A percentile compares a stretch with the other conserved stretches of the same genome.
Conservation (phyloP, 2,797 vertebrate species). For the Selene dorsalis region DNA sequence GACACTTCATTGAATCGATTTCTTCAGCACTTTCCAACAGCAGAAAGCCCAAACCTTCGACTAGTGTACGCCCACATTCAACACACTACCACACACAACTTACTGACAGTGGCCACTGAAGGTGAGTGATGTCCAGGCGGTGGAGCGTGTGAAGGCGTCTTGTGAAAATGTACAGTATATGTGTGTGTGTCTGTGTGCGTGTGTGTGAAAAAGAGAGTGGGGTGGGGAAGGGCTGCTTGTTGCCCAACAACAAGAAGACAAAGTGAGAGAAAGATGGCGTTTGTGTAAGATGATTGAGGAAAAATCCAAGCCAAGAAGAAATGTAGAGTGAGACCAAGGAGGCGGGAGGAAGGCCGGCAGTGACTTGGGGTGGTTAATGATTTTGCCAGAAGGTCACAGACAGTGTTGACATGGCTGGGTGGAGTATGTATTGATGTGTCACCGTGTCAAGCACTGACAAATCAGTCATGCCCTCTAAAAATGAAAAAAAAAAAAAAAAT, state of each 20-base stretch:
- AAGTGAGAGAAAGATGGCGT: conserved; percentile 38
- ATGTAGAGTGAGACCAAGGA: conserved; percentile 43
- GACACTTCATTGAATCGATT: not conserved
- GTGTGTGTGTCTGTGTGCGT: conserved; percentile 22
- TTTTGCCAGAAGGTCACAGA: conserved; percentile 80
- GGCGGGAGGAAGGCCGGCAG: conserved; percentile 32
- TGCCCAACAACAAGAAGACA: conserved; percentile 30
- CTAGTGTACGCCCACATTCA: conserved; percentile 16
- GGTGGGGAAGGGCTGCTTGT: not conserved
- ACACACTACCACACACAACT: not conserved
- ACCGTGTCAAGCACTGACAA: conserved; percentile 67
- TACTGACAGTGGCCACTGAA: conserved; percentile 22
- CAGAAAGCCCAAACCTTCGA: no score
- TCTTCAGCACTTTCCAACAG: not conserved
- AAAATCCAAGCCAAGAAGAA: conserved; percentile 32
- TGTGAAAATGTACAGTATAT: conserved; percentile 36
- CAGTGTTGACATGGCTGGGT: conserved; percentile 68
- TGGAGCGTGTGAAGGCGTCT: conserved; percentile 44
- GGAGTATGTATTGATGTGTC: conserved; percentile 66
- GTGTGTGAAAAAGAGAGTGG: conserved; percentile 1
- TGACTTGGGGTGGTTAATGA: conserved; percentile 73
- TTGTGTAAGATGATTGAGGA: conserved; percentile 50
- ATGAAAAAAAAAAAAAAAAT: conserved; percentile 55
- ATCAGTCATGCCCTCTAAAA: conserved; percentile 64
- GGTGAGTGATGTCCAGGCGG: conserved; percentile 59